Base-by-base conservation (phyloP, 2,113 vertebrate species). In the Oceanites oceanicus region DNA sequence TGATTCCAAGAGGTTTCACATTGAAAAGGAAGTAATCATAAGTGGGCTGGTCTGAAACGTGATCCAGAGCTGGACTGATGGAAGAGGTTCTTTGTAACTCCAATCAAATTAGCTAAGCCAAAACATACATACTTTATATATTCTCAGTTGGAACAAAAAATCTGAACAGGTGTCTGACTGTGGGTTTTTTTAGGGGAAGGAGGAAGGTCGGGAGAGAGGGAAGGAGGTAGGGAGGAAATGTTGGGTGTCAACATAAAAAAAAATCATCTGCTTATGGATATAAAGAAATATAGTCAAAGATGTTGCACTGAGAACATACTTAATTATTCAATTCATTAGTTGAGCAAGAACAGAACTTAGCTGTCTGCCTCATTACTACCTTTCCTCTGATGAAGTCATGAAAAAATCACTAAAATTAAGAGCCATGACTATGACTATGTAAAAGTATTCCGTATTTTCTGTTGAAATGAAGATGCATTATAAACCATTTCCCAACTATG, bases 151-250 rank as follows among this genome's bases (percentile, higher is more conserved):
- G 40, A 68, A 86, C 9, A 45, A 74, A 79, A 76, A 74, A 36
- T 55, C n/a, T 75, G 38, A 55, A 36, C 20, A 62, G 21, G 15
- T 61, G 30, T 62, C 22, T 70, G 19, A 36, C 15, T 56, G 15
- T 34, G 10, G 5, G 2, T 3, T 40, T 65, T 65, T 19, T 5
- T 7, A 15, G 11, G 14, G 5, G 6, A 5, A 5, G 23, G 27
- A 6, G 2, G 20, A 25, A 32, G 6, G 27, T 14, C 15, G 10
- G 15, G 13, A 44, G 11, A 26, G 17, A 18, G 8, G 15, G 8
- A 44, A 8, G 32, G 9, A 40, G 4, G 15, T 6, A 47, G 13
- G 4, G 13, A 23, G 38, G 53, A 59, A 78, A 53, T 53, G 5
- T 15, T 71, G 29, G 9, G 23, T 62, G 11, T 3, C 32, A 42